Conservation (phyloP, 2,113 vertebrate genomes). For the Arenaria interpres region DNA sequence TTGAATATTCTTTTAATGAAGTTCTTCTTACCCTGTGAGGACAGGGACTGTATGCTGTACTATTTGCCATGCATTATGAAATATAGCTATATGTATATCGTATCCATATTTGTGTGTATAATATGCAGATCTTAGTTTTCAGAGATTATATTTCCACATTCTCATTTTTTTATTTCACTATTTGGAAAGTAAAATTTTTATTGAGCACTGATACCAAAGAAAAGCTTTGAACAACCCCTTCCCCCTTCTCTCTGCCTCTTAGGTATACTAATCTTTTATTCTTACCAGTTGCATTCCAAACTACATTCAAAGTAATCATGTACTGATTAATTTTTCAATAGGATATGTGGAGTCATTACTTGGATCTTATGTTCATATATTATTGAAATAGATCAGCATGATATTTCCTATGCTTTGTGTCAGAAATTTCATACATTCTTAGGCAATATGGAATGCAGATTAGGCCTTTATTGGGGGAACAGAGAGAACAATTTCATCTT, state of each 20-base stretch:
- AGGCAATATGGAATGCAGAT: background rate
- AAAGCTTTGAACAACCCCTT: background rate
- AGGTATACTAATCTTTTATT: background rate
- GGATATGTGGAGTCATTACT: background rate
- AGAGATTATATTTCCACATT: background rate
- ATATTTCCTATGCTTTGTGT: background rate
- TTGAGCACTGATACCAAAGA: background rate
- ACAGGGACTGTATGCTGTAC: background rate
- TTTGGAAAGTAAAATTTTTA: background rate
- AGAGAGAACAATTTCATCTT: background rate
- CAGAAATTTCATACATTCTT: background rate
- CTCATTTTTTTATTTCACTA: background rate
- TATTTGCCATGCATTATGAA: background rate
- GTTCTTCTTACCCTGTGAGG: background rate
- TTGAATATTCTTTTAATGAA: background rate
- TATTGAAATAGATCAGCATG: background rate
- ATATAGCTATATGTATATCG: background rate
- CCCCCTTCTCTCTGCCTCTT: background rate
- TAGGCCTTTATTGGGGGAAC: background rate
- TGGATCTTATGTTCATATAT: background rate
- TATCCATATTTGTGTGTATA: background rate
- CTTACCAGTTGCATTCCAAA: background rate
- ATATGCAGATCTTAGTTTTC: background rate
- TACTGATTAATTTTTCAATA: constrained; percentile 8
- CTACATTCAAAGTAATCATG: background rate